Evolutionary conservation across 2,888 invertebrate genomes (phyloP).

Genomic region (Oscheius sp.): DNA sequence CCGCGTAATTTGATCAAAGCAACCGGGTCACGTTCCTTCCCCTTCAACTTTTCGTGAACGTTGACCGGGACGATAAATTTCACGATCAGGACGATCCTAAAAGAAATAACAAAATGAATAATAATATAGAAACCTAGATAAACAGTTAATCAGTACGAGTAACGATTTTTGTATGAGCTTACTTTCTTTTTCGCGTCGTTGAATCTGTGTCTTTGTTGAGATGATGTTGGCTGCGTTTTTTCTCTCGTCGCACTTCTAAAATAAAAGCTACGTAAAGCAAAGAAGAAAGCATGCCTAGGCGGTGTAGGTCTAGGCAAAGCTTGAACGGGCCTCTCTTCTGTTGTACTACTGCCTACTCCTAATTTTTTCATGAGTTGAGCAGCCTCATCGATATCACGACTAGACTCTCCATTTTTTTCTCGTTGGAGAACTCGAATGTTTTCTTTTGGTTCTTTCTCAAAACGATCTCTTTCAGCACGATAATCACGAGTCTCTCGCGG

Average conservation of each 20-base stretch:
- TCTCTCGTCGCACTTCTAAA: too few species aligned
- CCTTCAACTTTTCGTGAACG: too few species aligned
- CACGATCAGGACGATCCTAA: slow-evolving; percentile 29
- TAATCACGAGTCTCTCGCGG: too few species aligned
- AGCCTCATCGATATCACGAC: not conserved
- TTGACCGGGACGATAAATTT: slow-evolving; percentile 29
- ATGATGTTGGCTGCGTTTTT: too few species aligned
- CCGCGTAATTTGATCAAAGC: not conserved
- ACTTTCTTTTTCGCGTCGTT: not conserved
- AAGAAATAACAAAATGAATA: not conserved
- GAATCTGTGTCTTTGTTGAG: too few species aligned
- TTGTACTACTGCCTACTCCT: slow-evolving; percentile 1
- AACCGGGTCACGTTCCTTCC: too few species aligned
- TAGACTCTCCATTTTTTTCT: not conserved
- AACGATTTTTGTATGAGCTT: not conserved
- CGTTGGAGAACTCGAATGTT: not conserved
- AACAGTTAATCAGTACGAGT: not conserved
- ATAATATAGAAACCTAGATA: not conserved
- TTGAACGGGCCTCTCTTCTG: too few species aligned
- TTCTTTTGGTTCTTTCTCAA: too few species aligned
- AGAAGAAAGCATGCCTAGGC: not conserved
- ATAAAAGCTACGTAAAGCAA: too few species aligned
- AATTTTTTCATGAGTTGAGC: slow-evolving; percentile 7
- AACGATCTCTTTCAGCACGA: slow-evolving; percentile 10
- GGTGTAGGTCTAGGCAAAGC: too few species aligned